Conservation (phyloP, 2,888 invertebrate genomes). For the Tiliacea citrago region DNA sequence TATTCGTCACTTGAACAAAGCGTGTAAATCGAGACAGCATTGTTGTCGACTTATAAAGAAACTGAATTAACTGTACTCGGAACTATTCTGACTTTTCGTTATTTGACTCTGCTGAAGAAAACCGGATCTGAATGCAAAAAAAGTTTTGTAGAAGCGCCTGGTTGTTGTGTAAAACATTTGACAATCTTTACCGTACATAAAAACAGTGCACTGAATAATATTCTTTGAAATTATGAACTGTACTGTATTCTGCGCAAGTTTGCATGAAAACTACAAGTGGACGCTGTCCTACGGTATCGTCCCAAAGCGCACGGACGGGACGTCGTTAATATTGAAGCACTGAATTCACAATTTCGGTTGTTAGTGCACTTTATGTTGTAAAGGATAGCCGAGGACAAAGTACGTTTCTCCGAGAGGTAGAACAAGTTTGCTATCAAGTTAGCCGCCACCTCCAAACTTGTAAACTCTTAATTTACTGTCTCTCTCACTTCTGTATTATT, state of each 20-base stretch:
- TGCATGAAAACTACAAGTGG: conserved; percentile 38
- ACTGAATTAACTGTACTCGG: conserved; percentile 20
- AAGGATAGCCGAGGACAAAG: conserved; percentile 50
- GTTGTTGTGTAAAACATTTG: conserved; percentile 28
- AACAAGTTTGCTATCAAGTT: conserved; percentile 52
- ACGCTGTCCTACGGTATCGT: conserved; percentile 38
- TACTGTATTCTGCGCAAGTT: conserved; percentile 28
- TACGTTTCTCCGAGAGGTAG: conserved; percentile 26
- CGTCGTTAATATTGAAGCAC: conserved; percentile 52
- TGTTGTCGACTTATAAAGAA: conserved; percentile 29
- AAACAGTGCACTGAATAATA: conserved; percentile 31
- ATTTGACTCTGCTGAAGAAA: conserved; percentile 23
- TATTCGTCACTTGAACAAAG: conserved; percentile 58
- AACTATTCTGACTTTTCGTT: no score
- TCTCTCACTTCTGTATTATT: conserved; percentile 44
- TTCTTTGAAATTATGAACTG: conserved; percentile 46
- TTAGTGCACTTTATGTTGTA: conserved; percentile 47
- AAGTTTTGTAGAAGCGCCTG: conserved; percentile 24
- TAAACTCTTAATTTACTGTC: conserved; percentile 47
- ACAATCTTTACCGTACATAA: conserved; percentile 19
- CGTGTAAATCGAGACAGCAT: conserved; percentile 51
- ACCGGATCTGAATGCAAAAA: conserved; percentile 26
- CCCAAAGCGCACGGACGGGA: conserved; percentile 39
- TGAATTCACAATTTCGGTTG: conserved; percentile 54
- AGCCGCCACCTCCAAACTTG: conserved; percentile 34